Evolutionary conservation across 2,113 vertebrate genomes (phyloP).

Genomic region (Pongo pygmaeus): DNA sequence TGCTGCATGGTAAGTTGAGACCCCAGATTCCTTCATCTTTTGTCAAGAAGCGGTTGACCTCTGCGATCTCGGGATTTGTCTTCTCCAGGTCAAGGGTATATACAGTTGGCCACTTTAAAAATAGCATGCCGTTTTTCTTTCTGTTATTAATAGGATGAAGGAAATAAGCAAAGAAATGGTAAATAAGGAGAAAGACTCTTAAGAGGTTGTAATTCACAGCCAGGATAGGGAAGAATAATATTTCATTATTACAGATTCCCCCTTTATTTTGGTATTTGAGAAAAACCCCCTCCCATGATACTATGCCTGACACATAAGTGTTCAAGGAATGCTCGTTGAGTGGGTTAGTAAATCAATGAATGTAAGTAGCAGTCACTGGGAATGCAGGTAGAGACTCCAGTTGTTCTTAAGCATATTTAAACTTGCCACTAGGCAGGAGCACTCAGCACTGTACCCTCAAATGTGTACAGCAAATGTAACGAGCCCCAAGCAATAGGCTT

Average conservation of each 20-base stretch:
- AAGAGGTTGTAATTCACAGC: not conserved
- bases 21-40: not conserved
- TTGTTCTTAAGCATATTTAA: not conserved
- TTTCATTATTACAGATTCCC: not conserved
- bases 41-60: not conserved
- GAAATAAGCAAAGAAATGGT: not conserved
- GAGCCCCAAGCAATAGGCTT: accelerated
- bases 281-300: not conserved
- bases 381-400: not conserved
- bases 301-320: not conserved
- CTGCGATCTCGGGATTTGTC: not conserved
- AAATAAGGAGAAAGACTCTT: not conserved
- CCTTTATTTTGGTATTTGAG: not conserved
- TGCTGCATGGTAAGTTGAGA: too few species aligned
- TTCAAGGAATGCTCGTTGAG: not conserved
- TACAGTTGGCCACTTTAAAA: not conserved
- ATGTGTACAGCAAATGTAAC: not conserved
- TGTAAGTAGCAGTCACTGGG: not conserved
- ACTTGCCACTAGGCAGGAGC: not conserved
- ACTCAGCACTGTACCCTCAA: accelerated
- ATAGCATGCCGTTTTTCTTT: not conserved
- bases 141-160: not conserved
- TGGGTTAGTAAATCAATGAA: not conserved
- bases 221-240: not conserved
- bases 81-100: not conserved